Conservation (phyloP, 2,888 invertebrate species). For the Tinea trinotella region DNA sequence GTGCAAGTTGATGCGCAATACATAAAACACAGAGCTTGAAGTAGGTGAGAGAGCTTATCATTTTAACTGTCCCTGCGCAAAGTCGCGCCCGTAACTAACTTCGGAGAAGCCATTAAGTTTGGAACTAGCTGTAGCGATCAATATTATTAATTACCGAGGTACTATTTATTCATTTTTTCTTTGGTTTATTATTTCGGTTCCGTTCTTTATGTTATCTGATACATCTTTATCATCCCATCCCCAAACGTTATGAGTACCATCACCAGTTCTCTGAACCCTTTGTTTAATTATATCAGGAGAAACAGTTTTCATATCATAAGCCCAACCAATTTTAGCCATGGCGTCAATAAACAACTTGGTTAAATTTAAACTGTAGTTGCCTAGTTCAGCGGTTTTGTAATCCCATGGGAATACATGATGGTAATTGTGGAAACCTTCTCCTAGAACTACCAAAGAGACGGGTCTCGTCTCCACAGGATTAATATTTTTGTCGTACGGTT, state of each 20-base stretch:
- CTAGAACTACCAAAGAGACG: constrained; percentile 78
- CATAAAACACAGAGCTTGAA: too few relatives aligned
- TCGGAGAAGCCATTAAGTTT: too few relatives aligned
- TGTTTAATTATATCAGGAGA: constrained; percentile 78
- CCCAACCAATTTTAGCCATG: constrained; percentile 87
- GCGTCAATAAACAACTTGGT: constrained; percentile 77
- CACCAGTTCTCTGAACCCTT: constrained; percentile 81
- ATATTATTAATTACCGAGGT: too few relatives aligned
- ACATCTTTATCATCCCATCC: constrained; percentile 79
- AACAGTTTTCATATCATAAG: constrained; percentile 88
- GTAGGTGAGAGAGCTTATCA: too few relatives aligned
- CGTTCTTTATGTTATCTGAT: constrained; percentile 32
- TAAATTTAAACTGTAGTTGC: constrained; percentile 16
- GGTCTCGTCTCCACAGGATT: constrained; percentile 80
- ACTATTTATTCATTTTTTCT: constrained; percentile 33
- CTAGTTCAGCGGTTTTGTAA: constrained; percentile 75
- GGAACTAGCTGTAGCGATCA: too few relatives aligned
- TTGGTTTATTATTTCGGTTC: constrained; percentile 33
- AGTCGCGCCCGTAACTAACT: too few relatives aligned
- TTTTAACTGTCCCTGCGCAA: too few relatives aligned
- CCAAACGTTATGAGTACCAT: constrained; percentile 81
- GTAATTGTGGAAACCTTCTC: constrained; percentile 91
- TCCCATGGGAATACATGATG: constrained; percentile 91
- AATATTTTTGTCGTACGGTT: constrained; percentile 82
- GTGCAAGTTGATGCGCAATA: too few relatives aligned